Percentiles rank a stretch among this genome's conserved stretches.
Conservation (phyloP, 2,888 invertebrate species). For the Machimus atricapillus region DNA sequence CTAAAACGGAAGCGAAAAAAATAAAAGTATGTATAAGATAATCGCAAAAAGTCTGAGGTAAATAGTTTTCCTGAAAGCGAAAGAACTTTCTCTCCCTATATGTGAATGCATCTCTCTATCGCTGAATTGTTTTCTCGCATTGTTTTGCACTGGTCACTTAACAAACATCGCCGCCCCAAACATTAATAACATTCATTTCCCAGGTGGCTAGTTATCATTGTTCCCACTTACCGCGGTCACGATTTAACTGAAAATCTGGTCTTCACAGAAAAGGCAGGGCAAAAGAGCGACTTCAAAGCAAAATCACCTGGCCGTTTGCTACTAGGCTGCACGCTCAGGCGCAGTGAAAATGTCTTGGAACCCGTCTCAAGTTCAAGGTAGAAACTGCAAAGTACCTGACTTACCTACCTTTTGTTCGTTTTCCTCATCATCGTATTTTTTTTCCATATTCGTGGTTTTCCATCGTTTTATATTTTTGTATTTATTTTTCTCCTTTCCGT, state of each 20-base stretch:
- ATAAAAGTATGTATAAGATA: not conserved
- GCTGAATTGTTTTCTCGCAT: not conserved
- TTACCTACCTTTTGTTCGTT: not conserved
- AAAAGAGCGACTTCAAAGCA: not conserved
- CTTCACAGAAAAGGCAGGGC: not conserved
- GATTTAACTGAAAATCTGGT: not conserved
- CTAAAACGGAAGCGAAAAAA: not conserved
- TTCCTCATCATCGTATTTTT: not conserved
- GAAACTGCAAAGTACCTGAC: not conserved
- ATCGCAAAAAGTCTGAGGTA: not conserved
- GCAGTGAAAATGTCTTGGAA: constrained; percentile 13
- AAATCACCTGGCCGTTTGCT: not conserved
- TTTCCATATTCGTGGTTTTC: not conserved
- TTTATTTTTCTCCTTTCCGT: not conserved
- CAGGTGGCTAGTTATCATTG: not conserved
- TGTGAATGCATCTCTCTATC: not conserved
- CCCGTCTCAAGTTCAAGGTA: constrained; percentile 32
- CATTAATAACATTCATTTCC: not conserved
- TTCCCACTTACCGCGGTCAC: not conserved
- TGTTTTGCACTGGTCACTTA: not conserved
- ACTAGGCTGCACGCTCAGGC: not conserved
- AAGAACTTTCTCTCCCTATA: not conserved
- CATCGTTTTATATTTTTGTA: not conserved
- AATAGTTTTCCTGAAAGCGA: not conserved
- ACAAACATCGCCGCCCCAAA: not conserved